Conservation (phyloP, 2,888 invertebrate genomes). For the Alsophila aescularia region DNA sequence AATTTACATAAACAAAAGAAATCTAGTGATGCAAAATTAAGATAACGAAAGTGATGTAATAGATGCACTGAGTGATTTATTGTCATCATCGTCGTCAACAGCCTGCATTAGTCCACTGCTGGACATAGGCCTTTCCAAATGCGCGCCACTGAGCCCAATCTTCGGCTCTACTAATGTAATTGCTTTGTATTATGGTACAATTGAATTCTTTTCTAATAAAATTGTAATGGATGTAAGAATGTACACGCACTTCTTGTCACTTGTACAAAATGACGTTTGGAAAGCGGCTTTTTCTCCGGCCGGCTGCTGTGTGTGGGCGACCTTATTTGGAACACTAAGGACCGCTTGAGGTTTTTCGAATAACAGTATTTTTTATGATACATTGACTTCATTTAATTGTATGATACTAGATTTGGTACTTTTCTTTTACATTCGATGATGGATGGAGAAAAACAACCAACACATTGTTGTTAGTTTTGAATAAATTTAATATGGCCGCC, state of each 20-base stretch:
- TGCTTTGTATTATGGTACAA: no score
- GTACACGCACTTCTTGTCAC: constrained; percentile 51
- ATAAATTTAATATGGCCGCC: no score
- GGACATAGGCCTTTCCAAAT: no score
- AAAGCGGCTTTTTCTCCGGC: constrained; percentile 69
- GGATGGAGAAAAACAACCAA: constrained; percentile 3
- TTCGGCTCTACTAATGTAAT: no score
- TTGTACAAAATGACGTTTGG: constrained; percentile 66
- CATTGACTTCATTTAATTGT: constrained; percentile 56
- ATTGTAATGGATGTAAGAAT: constrained; percentile 14
- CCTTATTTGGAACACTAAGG: constrained; percentile 63
- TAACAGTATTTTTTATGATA: constrained; percentile 64
- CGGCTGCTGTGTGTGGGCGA: constrained; percentile 69
- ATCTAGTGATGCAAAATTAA: no score
- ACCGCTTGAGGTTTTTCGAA: constrained; percentile 55
- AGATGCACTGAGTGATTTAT: no score
- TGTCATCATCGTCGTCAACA: no score
- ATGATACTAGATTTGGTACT: constrained; percentile 36
- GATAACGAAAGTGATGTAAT: no score
- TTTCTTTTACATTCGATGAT: constrained; percentile 24
- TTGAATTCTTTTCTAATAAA: neutral
- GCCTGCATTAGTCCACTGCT: no score
- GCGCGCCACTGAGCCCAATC: no score
- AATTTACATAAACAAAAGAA: no score
- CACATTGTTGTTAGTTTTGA: no score